phyloP scores from a whole-genome alignment of 2,888 invertebrate species.

The Drosophila barbarae region DNA sequence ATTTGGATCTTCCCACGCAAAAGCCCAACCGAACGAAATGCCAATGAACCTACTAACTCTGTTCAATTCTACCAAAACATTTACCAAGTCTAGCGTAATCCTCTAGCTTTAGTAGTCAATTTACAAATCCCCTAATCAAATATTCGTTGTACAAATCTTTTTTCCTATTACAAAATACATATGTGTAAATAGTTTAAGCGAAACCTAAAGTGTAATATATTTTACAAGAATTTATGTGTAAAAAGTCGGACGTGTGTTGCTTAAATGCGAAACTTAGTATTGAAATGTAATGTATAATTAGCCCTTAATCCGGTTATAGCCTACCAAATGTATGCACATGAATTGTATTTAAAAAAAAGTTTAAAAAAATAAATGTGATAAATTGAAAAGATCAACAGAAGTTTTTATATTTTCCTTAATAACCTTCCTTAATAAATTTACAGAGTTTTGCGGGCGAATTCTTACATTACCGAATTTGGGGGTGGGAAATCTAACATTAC shows the following conservation, averaged over 20 bases:
- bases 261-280: constrained; percentile 32
- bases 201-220: constrained; percentile 38
- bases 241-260: constrained; percentile 43
- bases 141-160: constrained; percentile 55
- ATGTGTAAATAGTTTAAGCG: constrained; percentile 21
- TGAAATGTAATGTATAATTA: constrained; percentile 27
- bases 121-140: constrained; percentile 37
- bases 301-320: constrained; percentile 30
- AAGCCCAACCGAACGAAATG: constrained; percentile 24
- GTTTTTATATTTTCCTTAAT: constrained; percentile 9
- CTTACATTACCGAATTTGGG: too few species aligned
- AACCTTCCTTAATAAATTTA: too few species aligned
- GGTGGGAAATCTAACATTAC: too few species aligned
- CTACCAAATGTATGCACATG: constrained; percentile 37
- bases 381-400: constrained; percentile 40
- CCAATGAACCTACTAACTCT: constrained; percentile 30
- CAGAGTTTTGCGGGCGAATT: too few species aligned
- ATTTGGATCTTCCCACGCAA: constrained; percentile 25
- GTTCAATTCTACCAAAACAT: constrained; percentile 27
- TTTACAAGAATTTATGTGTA: constrained; percentile 46
- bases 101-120: constrained; percentile 35
- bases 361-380: constrained; percentile 66
- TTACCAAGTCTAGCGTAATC: constrained; percentile 36
- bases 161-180: constrained; percentile 35
- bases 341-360: constrained; percentile 57